Conservation (phyloP, 2,888 invertebrate genomes). For the Sarcophaga rosellei region DNA sequence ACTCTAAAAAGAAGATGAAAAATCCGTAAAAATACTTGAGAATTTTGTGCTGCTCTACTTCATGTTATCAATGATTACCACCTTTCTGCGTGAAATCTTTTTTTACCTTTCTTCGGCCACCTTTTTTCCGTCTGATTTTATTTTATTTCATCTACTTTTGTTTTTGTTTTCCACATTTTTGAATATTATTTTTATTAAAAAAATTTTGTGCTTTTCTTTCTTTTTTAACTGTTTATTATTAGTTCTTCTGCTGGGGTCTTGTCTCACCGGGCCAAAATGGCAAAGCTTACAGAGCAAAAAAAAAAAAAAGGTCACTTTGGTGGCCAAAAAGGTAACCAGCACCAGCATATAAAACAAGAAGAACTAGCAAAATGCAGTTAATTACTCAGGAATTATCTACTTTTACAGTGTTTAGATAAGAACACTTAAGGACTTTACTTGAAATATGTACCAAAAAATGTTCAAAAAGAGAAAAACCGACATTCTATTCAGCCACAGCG, state of each 20-base stretch:
- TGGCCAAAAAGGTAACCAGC: constrained; percentile 38
- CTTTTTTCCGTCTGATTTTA: background rate
- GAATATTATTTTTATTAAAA: constrained; percentile 34
- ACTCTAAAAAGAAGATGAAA: constrained; percentile 6
- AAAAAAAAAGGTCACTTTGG: constrained; percentile 49
- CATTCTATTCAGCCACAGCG: background rate
- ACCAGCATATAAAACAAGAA: constrained; percentile 9
- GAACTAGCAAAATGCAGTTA: constrained; percentile 56
- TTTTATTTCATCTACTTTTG: too few relatives aligned
- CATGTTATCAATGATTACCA: constrained; percentile 54
- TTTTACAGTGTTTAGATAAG: constrained; percentile 64
- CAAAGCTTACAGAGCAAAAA: background rate
- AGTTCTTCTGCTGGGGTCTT: constrained; percentile 28
- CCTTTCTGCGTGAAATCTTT: constrained; percentile 27
- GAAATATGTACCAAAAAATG: constrained; percentile 23
- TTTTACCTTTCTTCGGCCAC: background rate
- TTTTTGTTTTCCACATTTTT: constrained; percentile 4
- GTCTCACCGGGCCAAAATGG: background rate
- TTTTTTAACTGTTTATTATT: constrained; percentile 37
- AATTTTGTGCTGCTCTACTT: constrained; percentile 48
- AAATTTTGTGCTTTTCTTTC: background rate
- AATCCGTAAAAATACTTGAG: constrained; percentile 41
- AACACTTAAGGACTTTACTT: constrained; percentile 56
- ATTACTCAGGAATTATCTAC: constrained; percentile 59
- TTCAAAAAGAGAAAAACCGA: background rate